phyloP scores from a whole-genome alignment of 2,113 vertebrate genomes.

The Struthio camelus region DNA sequence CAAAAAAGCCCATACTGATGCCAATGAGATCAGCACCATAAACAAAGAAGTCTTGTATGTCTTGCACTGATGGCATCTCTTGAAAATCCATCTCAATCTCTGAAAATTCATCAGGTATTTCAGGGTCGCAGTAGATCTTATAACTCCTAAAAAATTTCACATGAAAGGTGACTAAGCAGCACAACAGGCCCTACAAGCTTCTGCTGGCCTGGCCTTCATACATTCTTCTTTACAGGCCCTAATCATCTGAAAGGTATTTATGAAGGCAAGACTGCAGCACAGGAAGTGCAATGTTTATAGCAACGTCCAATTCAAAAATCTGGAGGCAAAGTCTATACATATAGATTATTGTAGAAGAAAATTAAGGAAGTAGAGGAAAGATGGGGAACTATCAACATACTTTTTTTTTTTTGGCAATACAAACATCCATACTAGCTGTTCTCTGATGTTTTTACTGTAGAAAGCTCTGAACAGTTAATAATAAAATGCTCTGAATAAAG shows the following conservation, averaged over 20 bases:
- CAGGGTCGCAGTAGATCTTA: background rate
- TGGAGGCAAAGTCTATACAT: background rate
- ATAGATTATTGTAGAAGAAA: background rate
- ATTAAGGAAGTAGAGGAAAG: background rate
- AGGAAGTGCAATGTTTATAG: background rate
- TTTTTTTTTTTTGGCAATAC: background rate
- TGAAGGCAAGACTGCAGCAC: background rate
- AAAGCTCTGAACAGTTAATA: background rate
- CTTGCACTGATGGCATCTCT: background rate
- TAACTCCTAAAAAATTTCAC: background rate
- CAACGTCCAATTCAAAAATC: background rate
- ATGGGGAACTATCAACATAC: too few relatives aligned
- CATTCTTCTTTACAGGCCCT: background rate
- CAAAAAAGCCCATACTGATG: background rate
- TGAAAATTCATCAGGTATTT: background rate
- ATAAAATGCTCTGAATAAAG: background rate
- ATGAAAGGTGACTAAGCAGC: background rate
- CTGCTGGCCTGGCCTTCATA: background rate
- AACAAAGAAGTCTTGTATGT: background rate
- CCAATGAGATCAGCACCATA: background rate
- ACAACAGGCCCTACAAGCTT: background rate
- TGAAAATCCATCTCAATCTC: background rate
- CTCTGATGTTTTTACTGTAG: background rate
- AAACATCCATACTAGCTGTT: background rate
- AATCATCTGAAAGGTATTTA: background rate